Evolutionary conservation across 2,113 vertebrate species (phyloP).

Genomic region (Melozone crissalis): DNA sequence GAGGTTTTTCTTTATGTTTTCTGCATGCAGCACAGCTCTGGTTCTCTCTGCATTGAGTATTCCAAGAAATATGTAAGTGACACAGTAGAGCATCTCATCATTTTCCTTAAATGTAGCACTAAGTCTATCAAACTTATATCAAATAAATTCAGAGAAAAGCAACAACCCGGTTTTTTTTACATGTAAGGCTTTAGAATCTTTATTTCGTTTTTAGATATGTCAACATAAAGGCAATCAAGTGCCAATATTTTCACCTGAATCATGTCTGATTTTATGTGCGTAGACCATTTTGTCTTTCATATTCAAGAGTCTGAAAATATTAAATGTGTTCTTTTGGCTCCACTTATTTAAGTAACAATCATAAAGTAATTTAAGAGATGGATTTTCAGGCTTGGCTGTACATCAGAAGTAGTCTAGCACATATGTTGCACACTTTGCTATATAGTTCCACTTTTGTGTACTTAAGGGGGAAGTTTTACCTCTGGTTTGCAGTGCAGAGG

Average conservation of each 20-base stretch:
- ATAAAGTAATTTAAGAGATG: background rate
- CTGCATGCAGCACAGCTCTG: background rate
- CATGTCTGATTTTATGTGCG: background rate
- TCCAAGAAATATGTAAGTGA: background rate
- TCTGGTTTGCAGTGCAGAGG: background rate
- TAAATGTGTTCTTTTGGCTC: background rate
- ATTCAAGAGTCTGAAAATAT: background rate
- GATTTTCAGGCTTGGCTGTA: background rate
- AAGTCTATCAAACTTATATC: background rate
- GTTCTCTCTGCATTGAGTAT: background rate
- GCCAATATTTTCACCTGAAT: background rate
- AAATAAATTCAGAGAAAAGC: background rate
- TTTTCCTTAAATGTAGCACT: background rate
- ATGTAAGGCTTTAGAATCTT: background rate
- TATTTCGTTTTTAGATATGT: background rate
- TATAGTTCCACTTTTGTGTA: background rate
- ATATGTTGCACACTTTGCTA: background rate
- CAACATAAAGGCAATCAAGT: background rate
- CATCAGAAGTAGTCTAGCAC: background rate
- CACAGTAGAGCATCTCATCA: background rate
- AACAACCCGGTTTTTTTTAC: background rate
- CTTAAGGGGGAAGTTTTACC: background rate
- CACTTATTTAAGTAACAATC: background rate
- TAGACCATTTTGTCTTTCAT: background rate
- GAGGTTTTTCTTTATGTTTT: background rate